Base-by-base conservation (phyloP, 2,888 invertebrate genomes). In the Unio delphinus region DNA sequence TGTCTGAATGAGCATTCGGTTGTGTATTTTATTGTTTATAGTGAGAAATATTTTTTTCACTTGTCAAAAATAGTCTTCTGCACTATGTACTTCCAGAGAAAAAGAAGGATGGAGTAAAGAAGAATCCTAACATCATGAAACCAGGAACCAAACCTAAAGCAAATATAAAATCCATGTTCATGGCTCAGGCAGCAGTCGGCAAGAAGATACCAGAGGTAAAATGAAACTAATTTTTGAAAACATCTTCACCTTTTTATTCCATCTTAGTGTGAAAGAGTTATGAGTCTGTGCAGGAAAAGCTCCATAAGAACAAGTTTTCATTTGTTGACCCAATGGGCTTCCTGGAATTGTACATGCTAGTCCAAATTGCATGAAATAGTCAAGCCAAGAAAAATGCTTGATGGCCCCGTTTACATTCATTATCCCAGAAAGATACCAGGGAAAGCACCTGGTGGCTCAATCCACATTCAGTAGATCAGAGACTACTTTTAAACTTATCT, bases 101-200 rank as follows among this genome's bases (percentile, higher is more conserved):
- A 45, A 45, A 79, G 68, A 80, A 79, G 55, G 82, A 79, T 61
- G 75, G 69, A 8, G 77, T 70, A 30, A 81, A 79, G 61, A 88
- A 86, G 72, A 89, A 89, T 70, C 84, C 83, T 7, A 89, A 89
- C 74, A 89, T 89, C 65, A 81, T 87, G 58, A 80, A 85, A 34
- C 88, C 88, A 23, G 85, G 85, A 11, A 78, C 85, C 7, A 89
- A 90, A 74, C 85, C 88, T 0, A 87, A 87, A 69, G 73, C 81
- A 23, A 89, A 94, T 81, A 95, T 97, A 75, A 93, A 94, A 68
- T 94, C 93, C 86, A 93, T 98, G 90, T 91, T 98, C 65, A 83
- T 82, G 72, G 83, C 84, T 8, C 94, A 94, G 75, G 94, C 94
- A 79, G 95, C 95, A 92, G 95, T 94, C 86, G 79, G 80, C 8